phyloP scores from a whole-genome alignment of 2,113 vertebrate species.

The Anthoscopus minutus region DNA sequence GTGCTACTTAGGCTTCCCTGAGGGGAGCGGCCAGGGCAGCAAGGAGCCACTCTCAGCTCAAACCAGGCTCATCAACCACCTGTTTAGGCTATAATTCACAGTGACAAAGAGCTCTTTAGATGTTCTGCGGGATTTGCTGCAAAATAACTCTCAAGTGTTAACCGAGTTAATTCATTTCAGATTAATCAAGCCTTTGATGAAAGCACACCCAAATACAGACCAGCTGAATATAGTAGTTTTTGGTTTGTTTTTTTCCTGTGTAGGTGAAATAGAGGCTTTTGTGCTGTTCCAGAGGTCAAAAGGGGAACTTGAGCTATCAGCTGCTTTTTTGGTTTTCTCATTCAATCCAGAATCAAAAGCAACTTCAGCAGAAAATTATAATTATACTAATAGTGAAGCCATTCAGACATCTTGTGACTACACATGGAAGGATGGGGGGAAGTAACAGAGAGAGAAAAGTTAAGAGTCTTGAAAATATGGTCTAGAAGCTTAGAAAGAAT shows the following conservation, averaged over 20 bases:
- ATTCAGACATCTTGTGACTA: background rate
- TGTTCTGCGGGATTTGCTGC: background rate
- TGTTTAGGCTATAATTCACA: background rate
- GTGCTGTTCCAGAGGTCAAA: background rate
- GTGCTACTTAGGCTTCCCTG: fast-evolving
- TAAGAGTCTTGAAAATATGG: background rate
- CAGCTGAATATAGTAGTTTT: background rate
- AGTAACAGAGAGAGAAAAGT: background rate
- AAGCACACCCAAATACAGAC: background rate
- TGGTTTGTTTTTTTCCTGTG: background rate
- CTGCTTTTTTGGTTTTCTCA: background rate
- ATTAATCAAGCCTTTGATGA: slow-evolving; percentile 29
- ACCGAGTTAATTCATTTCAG: slow-evolving; percentile 27
- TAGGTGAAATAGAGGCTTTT: background rate
- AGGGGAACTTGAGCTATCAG: background rate
- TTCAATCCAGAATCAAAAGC: background rate
- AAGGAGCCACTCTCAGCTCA: background rate
- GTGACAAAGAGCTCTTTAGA: background rate
- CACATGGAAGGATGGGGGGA: background rate
- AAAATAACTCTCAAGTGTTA: slow-evolving; percentile 22
- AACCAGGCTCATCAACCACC: background rate
- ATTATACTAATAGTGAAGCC: background rate
- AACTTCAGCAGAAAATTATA: background rate
- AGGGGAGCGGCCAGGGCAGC: background rate
- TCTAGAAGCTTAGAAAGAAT: background rate